Base-by-base conservation (phyloP, 2,797 vertebrate genomes). In the Mormyrus hasselquistii region DNA sequence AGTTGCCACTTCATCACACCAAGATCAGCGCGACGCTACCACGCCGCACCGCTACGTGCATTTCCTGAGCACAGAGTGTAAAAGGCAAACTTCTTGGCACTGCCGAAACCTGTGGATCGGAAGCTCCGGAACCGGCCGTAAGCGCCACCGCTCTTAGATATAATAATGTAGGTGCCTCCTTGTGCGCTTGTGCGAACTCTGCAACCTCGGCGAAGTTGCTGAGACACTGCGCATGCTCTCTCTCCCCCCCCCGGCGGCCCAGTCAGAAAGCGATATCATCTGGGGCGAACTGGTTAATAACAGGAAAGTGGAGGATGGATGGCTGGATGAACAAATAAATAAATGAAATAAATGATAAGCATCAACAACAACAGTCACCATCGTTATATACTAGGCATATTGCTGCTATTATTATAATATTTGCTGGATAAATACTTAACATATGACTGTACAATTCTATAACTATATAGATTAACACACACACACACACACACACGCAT, bases 81-180 rank as follows among this genome's bases (percentile, higher is more conserved):
- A 88, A 14, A 55, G 9, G 7, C 79, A 87, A 88, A 89, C 87
- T 90, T 92, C 29, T 59, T 53, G 76, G 89, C 88, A 86, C 88
- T 34, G 29, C 49, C 73, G 82, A 88, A 88, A 92, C 92, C 91
- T 91, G 92, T 92, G 88, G 91, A 88, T 89, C 47, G 79, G 25
- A 47, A 8, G 44, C 79, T 86, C 87, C 92, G 91, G 92, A 93
- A 91, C 50, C 89, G 41, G 52, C 88, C 47, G 10, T 14, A 34
- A 12, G 65, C 38, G 57, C 65, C 34, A 7, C 12, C n/a, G 88
- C 59, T 34, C 82, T 7, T 85, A 85, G 7, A 50, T 82, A 85
- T 50, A 49, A 85, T 52, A 59, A 59, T 34, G 49, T 19, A 7
- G 86, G 9, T 10, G n/a, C 65, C 59, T 22, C 34, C 83, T 34